Base-by-base conservation (phyloP, 2,888 invertebrate genomes). In the Drosophila siamana region DNA sequence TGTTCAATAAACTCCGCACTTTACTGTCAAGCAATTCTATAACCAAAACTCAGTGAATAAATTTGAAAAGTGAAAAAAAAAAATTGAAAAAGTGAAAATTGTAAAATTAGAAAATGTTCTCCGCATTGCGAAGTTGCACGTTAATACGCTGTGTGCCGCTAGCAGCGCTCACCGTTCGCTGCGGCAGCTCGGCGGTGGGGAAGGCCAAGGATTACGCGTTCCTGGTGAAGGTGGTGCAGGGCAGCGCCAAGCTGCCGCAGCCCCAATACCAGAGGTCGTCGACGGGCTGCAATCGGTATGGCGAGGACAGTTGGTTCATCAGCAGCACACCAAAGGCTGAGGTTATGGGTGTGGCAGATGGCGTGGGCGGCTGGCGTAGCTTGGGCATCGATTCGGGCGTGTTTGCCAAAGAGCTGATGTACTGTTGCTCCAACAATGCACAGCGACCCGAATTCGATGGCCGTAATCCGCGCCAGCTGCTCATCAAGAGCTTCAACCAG, bases 351-450 rank as follows among this genome's bases (percentile, higher is more conserved):
- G 98, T 99, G 79, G 99, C 99, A 61, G 99, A 99, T 93, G 99
- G 99, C 71, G 99, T 99, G 62, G 99, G 99, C 63, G 98, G 98
- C 48, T 99, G 99, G 99, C 94, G 98, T 89, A 95, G 96, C 59
- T 97, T 98, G 92, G 99, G 98, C 57, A 96, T 99, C 78, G 98
- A 99, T 93, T 98, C 99, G 0, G 98, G 98, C 55, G 96, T 96
- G 90, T 99, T 99, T 93, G 97, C 98, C 22, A 94, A 95, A 74
- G 96, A 97, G 90, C 93, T 99, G 86, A 99, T 99, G 99, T 94
- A 94, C 90, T 96, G 96, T 19, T 98, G 98, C 91, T 97, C 97
- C 92, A 94, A 97, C 80, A 94, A 98, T 86, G 97, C 98, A 69
- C 94, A 95, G 84, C 94, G 95, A 93, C 97, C 98, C 52, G 95